phyloP scores from a whole-genome alignment of 2,113 vertebrate genomes.

The Tetrax tetrax region DNA sequence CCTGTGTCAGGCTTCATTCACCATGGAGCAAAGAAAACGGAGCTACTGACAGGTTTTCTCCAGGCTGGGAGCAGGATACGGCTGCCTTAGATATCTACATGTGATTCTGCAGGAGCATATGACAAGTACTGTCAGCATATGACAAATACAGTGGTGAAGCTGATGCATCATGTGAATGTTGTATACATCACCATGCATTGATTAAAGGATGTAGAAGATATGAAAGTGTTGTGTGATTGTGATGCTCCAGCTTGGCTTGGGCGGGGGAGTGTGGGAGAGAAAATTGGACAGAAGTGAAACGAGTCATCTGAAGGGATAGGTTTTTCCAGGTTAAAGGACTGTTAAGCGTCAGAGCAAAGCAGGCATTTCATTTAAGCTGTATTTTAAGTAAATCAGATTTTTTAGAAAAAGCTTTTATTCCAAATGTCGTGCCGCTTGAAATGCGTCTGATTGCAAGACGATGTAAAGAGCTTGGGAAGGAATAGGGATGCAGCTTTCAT shows the following conservation, averaged over 20 bases:
- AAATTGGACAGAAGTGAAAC: background rate
- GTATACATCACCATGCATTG: background rate
- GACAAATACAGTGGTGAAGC: background rate
- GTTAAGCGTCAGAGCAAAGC: background rate
- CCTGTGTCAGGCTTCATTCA: background rate
- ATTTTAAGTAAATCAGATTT: background rate
- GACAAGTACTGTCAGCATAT: background rate
- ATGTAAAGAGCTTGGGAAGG: background rate
- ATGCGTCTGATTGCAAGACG: background rate
- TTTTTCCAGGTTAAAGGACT: background rate
- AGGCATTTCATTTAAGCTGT: background rate
- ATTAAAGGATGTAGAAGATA: background rate
- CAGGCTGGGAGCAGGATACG: background rate
- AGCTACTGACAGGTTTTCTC: background rate
- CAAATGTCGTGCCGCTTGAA: background rate
- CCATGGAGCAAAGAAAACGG: background rate
- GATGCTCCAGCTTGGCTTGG: background rate
- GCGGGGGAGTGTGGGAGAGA: background rate
- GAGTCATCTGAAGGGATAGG: background rate
- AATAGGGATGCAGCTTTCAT: background rate
- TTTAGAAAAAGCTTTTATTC: background rate
- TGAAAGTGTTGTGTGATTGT: background rate
- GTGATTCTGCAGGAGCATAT: background rate
- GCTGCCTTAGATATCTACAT: background rate
- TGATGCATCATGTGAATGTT: conserved; percentile 1